Evolutionary conservation across 2,113 vertebrate species (phyloP).

Genomic region (Microcebus lehilahytsara): DNA sequence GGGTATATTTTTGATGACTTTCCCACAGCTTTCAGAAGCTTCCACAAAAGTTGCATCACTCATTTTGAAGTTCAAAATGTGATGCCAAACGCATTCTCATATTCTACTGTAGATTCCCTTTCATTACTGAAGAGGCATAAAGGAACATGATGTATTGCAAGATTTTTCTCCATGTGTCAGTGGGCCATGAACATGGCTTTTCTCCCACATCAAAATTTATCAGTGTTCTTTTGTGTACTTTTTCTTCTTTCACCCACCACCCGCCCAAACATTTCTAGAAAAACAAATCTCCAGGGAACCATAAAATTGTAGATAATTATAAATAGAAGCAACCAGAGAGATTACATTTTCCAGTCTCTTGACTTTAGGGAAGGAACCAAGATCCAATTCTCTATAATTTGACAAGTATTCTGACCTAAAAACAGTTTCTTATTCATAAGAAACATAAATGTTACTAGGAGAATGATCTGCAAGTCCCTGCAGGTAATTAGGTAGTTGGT

Average conservation of each 20-base stretch:
- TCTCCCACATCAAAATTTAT: not conserved
- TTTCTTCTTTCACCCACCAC: not conserved
- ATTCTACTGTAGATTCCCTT: not conserved
- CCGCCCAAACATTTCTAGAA: not conserved
- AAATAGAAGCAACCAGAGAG: not conserved
- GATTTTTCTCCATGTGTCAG: not conserved
- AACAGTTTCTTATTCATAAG: not conserved
- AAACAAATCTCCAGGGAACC: not conserved
- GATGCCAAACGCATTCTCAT: not conserved
- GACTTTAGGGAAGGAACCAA: not conserved
- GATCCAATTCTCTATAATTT: not conserved
- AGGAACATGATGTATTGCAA: not conserved
- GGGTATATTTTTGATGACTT: too few relatives aligned
- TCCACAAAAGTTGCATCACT: not conserved
- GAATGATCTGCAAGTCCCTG: not conserved
- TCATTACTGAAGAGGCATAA: not conserved
- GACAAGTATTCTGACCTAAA: not conserved
- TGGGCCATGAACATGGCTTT: not conserved
- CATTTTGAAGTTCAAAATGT: not conserved
- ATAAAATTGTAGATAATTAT: not conserved
- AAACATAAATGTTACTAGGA: slow-evolving; percentile 2
- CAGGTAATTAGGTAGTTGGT: not conserved
- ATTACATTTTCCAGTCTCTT: not conserved
- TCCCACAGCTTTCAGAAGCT: not conserved
- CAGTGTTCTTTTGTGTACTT: not conserved